Percentiles rank a stretch among this genome's conserved stretches.
Conservation (phyloP, 64 coral and sea anemone species). For the Montipora cactus region DNA sequence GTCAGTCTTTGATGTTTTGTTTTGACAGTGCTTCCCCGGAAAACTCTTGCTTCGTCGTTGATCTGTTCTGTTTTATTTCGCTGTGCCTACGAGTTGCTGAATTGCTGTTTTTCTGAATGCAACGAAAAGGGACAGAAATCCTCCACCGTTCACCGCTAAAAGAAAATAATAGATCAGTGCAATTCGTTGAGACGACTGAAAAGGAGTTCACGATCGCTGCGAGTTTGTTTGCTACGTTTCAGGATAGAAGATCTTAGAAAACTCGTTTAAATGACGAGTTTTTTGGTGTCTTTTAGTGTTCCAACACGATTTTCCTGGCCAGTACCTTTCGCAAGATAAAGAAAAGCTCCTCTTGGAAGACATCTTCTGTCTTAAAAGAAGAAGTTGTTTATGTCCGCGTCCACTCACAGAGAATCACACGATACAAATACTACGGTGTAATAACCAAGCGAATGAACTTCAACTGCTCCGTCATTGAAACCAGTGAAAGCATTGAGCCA, state of each 20-base stretch:
- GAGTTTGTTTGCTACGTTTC: constrained; percentile 1
- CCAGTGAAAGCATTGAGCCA: constrained; percentile 1
- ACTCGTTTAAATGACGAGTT: not conserved
- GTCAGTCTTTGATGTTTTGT: not conserved
- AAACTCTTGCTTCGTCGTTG: not conserved
- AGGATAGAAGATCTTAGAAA: constrained; percentile 6
- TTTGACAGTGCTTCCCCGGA: no score
- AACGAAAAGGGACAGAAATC: not conserved
- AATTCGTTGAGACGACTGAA: not conserved
- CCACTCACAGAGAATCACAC: not conserved
- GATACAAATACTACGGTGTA: not conserved
- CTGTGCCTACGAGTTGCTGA: not conserved
- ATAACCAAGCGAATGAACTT: constrained; percentile 5
- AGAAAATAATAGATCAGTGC: not conserved
- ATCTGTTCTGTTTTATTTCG: not conserved
- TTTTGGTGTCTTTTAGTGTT: not conserved
- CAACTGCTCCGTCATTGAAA: not conserved
- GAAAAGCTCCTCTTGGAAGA: no score
- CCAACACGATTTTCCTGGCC: not conserved
- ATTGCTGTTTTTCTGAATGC: constrained; percentile 2
- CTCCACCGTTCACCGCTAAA: not conserved
- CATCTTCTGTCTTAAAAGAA: no score
- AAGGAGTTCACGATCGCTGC: no score
- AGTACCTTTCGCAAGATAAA: not conserved
- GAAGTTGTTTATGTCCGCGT: not conserved